Evolutionary conservation across 2,797 vertebrate species (phyloP).

Genomic region (Capromys pilorides): DNA sequence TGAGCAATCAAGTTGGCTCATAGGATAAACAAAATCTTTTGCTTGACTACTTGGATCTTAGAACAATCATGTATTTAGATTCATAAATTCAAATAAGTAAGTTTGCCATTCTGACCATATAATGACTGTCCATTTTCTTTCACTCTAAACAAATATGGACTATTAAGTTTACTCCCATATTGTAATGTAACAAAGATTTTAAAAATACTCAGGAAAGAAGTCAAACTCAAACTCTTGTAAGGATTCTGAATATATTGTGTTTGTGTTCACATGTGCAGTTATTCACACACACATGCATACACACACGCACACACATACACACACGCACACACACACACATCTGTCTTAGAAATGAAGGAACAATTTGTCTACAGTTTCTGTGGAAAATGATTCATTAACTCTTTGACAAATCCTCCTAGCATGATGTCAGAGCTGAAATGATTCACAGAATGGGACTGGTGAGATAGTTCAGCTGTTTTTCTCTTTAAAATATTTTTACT

Average conservation of each 20-base stretch:
- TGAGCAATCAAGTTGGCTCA: not conserved
- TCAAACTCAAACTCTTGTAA: not conserved
- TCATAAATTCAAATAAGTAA: slow-evolving; percentile 51
- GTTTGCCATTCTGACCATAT: slow-evolving; percentile 9
- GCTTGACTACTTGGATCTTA: not conserved
- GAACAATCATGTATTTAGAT: slow-evolving; percentile 48
- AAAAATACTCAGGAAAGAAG: slow-evolving; percentile 43
- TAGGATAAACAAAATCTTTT: not conserved
- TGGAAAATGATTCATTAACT: not conserved
- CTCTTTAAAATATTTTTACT: too few species aligned
- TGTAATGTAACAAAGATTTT: not conserved
- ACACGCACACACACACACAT: not conserved
- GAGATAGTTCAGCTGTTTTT: too few species aligned
- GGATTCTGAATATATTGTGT: not conserved
- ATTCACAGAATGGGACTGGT: not conserved
- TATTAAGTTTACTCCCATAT: slow-evolving; percentile 1
- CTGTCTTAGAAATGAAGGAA: slow-evolving; percentile 3
- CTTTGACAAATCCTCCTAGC: not conserved
- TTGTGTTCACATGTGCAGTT: not conserved
- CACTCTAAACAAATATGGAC: not conserved
- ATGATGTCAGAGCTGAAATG: not conserved
- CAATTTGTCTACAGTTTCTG: not conserved
- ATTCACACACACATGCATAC: not conserved
- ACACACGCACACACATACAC: not conserved
- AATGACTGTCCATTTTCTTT: not conserved